These are phyloP conservation scores for Amorpha juglandis DNA, from an alignment of 2,888 invertebrate species.

Conservation along the genomic window DNA sequence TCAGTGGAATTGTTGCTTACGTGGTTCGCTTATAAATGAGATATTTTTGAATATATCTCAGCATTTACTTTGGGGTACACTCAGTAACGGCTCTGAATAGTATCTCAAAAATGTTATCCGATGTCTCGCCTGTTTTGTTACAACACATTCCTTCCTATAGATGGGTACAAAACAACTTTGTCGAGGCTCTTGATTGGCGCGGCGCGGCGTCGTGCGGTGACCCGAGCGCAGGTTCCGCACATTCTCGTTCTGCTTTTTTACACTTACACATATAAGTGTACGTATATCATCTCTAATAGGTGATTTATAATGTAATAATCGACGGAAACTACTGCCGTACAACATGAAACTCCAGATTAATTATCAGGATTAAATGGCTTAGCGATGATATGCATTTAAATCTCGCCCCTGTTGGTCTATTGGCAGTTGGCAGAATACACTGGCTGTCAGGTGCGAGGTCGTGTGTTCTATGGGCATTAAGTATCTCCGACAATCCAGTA, in stretches of 20 bases:
- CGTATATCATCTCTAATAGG: conserved; percentile 11
- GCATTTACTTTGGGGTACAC: background rate
- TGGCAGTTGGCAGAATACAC: background rate
- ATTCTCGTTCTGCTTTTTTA: conserved; percentile 14
- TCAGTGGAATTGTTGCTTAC: background rate
- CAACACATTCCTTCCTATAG: conserved; percentile 18
- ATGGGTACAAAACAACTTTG: conserved; percentile 2
- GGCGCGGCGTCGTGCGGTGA: conserved; percentile 3
- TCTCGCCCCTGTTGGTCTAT: background rate
- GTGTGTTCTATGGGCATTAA: too few species aligned
- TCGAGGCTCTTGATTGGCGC: background rate
- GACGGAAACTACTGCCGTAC: too few species aligned
- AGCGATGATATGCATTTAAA: background rate
- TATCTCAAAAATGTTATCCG: conserved; percentile 2
- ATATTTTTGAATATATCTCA: background rate
- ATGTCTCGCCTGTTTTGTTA: conserved; percentile 6
- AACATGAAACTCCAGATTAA: background rate
- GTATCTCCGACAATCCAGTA: too few species aligned
- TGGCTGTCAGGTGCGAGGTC: too few species aligned
- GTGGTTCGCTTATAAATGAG: conserved; percentile 1
- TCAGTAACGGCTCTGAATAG: background rate
- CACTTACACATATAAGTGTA: conserved; percentile 6
- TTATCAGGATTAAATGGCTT: background rate
- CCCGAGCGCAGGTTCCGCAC: conserved; percentile 12
- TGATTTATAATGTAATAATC: conserved; percentile 17